Conservation (phyloP, 2,888 invertebrate genomes). For the Rhagonycha fulva region DNA sequence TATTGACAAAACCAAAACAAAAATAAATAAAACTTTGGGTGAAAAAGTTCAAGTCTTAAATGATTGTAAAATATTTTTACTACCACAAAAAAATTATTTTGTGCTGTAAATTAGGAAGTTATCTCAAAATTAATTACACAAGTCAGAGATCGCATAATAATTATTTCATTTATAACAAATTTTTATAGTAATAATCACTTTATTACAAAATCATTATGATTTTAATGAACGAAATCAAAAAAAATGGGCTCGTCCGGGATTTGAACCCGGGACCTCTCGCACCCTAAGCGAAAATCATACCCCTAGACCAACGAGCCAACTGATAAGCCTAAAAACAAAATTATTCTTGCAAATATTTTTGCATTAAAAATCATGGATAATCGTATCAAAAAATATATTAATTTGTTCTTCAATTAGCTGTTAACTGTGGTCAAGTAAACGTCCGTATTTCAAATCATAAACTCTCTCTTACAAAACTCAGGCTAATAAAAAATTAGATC, state of each 20-base stretch:
- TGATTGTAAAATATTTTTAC: neutral
- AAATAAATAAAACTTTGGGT: neutral
- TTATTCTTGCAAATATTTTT: neutral
- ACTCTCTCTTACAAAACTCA: neutral
- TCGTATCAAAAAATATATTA: neutral
- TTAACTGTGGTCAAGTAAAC: neutral
- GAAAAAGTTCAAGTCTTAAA: neutral
- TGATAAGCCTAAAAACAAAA: neutral
- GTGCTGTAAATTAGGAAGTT: neutral
- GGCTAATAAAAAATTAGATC: neutral
- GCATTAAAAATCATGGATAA: neutral
- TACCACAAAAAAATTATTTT: neutral
- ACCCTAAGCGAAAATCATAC: slow-evolving; percentile 72
- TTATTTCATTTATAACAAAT: too few species aligned
- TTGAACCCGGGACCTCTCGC: slow-evolving; percentile 64
- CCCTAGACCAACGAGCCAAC: slow-evolving; percentile 70
- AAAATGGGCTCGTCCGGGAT: slow-evolving; percentile 61
- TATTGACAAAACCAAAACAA: neutral
- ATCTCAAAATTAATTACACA: neutral
- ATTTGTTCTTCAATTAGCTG: neutral
- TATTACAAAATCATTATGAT: too few species aligned
- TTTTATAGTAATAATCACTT: neutral
- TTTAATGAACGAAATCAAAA: neutral
- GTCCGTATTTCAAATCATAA: neutral
- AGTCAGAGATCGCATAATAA: neutral